A percentile compares a stretch with the other conserved stretches of the same genome.
Evolutionary conservation across 2,113 vertebrate genomes (phyloP).

Genomic region (Solea senegalensis): DNA sequence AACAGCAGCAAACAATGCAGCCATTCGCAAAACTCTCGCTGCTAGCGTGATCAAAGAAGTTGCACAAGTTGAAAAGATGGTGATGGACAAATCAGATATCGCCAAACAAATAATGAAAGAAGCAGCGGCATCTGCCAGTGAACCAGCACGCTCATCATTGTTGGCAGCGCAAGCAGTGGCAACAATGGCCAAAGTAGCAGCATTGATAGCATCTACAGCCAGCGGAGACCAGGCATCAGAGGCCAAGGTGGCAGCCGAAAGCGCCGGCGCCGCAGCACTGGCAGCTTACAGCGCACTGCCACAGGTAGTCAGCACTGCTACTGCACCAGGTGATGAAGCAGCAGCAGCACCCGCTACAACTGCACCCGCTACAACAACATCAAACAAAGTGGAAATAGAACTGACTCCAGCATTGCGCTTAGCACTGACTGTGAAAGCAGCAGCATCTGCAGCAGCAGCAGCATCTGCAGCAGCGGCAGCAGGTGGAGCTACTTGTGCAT

Average conservation of each 20-base stretch:
- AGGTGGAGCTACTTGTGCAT: neutral
- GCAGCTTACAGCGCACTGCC: slow-evolving; percentile 20
- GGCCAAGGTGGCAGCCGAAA: neutral
- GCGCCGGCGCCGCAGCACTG: neutral
- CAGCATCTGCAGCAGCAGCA: too few relatives aligned
- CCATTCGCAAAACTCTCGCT: neutral
- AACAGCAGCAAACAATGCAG: neutral
- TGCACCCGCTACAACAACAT: neutral
- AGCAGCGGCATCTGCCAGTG: neutral
- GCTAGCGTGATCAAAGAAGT: neutral
- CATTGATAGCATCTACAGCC: neutral
- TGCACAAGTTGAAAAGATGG: neutral
- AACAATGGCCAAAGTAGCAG: slow-evolving; percentile 7
- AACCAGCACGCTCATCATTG: neutral
- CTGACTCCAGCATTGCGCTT: neutral
- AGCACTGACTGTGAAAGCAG: slow-evolving; percentile 4
- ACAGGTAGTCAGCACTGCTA: neutral
- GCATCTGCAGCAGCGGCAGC: slow-evolving; percentile 5
- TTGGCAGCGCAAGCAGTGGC: slow-evolving; percentile 14
- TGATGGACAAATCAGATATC: neutral
- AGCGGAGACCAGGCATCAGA: neutral
- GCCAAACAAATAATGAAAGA: neutral
- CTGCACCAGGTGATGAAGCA: too few relatives aligned
- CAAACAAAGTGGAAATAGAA: neutral
- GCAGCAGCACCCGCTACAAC: neutral